Evolutionary conservation across 2,888 invertebrate species (phyloP).

Genomic region (Acronicta psi): DNA sequence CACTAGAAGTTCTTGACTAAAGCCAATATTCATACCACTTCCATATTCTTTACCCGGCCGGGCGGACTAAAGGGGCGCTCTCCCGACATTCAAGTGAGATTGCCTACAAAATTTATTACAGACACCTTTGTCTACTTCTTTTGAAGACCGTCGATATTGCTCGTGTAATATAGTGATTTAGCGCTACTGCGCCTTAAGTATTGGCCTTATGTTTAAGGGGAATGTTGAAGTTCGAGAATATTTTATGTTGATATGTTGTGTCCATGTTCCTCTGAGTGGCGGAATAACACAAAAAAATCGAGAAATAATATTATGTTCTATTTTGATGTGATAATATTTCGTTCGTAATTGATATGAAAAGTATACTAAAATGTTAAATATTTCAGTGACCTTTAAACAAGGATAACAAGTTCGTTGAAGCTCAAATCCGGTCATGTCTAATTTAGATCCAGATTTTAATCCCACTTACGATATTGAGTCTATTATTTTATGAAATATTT

Average conservation of each 20-base stretch:
- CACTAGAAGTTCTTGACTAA: slow-evolving; percentile 17
- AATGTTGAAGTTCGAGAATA: slow-evolving; percentile 18
- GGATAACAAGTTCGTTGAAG: not conserved
- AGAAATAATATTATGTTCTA: slow-evolving; percentile 1
- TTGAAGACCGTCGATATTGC: slow-evolving; percentile 52
- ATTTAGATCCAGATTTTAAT: not conserved
- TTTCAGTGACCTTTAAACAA: not conserved
- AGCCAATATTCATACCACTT: slow-evolving; percentile 13
- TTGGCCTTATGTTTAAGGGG: slow-evolving; percentile 25
- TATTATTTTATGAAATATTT: not conserved
- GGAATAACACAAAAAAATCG: no score
- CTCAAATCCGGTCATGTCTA: not conserved
- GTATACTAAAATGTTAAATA: not conserved
- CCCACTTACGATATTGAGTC: not conserved
- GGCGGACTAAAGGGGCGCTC: slow-evolving; percentile 4
- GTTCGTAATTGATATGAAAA: not conserved
- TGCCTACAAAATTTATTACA: slow-evolving; percentile 55
- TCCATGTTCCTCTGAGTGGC: no score
- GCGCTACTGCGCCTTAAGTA: slow-evolving; percentile 18
- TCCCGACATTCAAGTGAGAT: slow-evolving; percentile 45
- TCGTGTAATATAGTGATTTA: slow-evolving; percentile 50
- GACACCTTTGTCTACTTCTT: slow-evolving; percentile 48
- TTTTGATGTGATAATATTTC: not conserved
- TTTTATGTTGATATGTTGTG: slow-evolving; percentile 19
- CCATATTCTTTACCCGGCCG: slow-evolving; percentile 23